Conservation (phyloP, 2,797 vertebrate species). For the Chelon auratus region DNA sequence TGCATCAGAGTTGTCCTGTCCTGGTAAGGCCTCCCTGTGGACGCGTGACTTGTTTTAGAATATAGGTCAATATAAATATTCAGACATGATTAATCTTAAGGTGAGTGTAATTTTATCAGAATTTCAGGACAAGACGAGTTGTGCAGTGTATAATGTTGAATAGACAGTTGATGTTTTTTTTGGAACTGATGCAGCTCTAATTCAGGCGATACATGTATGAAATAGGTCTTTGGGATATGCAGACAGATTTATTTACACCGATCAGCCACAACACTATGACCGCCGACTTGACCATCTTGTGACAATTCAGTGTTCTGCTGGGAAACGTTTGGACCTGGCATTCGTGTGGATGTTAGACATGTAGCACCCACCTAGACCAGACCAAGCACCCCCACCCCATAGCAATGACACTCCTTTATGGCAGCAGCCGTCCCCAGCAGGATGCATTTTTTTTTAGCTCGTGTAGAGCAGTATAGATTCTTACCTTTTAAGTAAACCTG, state of each 20-base stretch:
- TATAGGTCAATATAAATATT: slow-evolving; percentile 66
- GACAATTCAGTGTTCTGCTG: too few species aligned
- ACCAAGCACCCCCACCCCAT: too few species aligned
- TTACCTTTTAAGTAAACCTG: too few species aligned
- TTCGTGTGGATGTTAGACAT: too few species aligned
- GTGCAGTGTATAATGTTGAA: background rate
- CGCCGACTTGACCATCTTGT: too few species aligned
- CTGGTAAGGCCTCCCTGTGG: slow-evolving; percentile 45
- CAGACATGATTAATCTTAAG: slow-evolving; percentile 43
- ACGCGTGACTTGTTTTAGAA: slow-evolving; percentile 58
- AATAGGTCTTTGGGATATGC: background rate
- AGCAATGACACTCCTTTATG: too few species aligned
- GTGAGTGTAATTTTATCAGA: slow-evolving; percentile 3
- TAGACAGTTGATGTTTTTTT: slow-evolving; percentile 10
- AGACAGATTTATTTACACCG: background rate
- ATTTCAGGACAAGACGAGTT: slow-evolving; percentile 12
- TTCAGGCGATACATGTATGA: background rate
- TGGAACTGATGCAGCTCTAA: background rate
- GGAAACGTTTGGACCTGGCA: too few species aligned
- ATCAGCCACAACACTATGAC: too few species aligned
- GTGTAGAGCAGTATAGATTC: too few species aligned
- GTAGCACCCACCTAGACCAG: too few species aligned
- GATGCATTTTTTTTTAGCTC: too few species aligned
- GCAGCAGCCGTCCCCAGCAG: too few species aligned
- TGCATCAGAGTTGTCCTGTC: slow-evolving; percentile 59